Evolutionary conservation across 2,113 vertebrate genomes (phyloP), one percentile per base, ranked within the genome.

Genomic region (Urocynchramus pylzowi): DNA sequence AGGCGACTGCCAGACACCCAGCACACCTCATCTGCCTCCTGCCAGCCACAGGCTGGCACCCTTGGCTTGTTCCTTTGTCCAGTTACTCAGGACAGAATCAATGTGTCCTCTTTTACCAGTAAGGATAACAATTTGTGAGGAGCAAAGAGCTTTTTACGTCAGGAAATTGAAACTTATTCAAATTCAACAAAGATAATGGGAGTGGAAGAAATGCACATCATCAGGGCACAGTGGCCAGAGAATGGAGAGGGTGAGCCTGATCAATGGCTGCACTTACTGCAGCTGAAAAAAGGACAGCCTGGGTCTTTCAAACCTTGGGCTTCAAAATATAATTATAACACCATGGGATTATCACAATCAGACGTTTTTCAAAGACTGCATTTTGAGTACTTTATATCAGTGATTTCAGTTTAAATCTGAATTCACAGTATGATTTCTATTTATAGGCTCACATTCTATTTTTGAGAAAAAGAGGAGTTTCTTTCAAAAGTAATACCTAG

Each of bases 111-210:
- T 77, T 86, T 35, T 47, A 37, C 23, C 61, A 41, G 22, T 4
- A 19, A 61, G 30, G 79, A 24, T 71, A 82, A 90, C 74, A 79
- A 71, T 82, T 35, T 75, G 60, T 17, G 49, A 81, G 47, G 69
- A 35, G 87, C 52, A 90, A 91, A 93, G 84, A 91, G 92, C 71
- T 76, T 70, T 21, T 79, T 50, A 45, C 21, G n/a, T 78, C 95
- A 87, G 94, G 92, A 95, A 95, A 96, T 49, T 76, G 92, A 89
- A 91, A 57, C 67, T 88, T 80, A 95, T 26, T 84, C 83, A 45
- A 92, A 90, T 89, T 57, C 39, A 28, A 65, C 71, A 52, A 52
- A 94, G 78, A 42, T 63, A 77, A 88, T 80, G 60, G 1, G 47
- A 93, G 65, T 14, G 17, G 70, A 84, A 90, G 88, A 77, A 85